Percentiles rank a stretch among this genome's conserved stretches.
Evolutionary conservation across 2,888 invertebrate species (phyloP).

Genomic region (Tipula unca): DNA sequence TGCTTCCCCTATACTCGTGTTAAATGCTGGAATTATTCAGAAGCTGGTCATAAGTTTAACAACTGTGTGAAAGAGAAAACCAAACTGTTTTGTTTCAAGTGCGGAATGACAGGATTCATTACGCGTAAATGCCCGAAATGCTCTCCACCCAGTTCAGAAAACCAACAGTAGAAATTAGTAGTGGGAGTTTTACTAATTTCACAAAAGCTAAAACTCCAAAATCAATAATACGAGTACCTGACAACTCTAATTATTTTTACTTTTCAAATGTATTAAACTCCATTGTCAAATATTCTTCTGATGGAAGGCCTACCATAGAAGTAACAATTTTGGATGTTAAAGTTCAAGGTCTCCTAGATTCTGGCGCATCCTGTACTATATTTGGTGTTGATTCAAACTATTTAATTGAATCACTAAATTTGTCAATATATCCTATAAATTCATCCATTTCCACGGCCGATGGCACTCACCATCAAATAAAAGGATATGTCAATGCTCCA

Average conservation of each 20-base stretch:
- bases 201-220: neutral
- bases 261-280: neutral
- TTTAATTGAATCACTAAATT: too few relatives aligned
- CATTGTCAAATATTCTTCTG: neutral
- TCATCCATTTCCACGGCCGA: too few relatives aligned
- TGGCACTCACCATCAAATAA: too few relatives aligned
- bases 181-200: neutral
- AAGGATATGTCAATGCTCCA: too few relatives aligned
- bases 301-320: neutral
- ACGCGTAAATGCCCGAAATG: neutral
- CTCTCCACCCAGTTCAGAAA: neutral
- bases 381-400: too few relatives aligned
- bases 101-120: neutral
- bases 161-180: neutral
- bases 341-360: too few relatives aligned
- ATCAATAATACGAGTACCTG: too few relatives aligned
- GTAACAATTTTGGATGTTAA: too few relatives aligned
- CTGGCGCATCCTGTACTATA: too few relatives aligned
- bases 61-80: neutral
- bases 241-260: too few relatives aligned
- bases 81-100: neutral
- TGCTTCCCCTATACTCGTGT: neutral
- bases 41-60: neutral
- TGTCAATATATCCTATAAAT: too few relatives aligned
- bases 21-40: neutral